These are phyloP conservation scores for Natator depressus DNA, from an alignment of 2,113 vertebrate genomes.

Conservation along the genomic window DNA sequence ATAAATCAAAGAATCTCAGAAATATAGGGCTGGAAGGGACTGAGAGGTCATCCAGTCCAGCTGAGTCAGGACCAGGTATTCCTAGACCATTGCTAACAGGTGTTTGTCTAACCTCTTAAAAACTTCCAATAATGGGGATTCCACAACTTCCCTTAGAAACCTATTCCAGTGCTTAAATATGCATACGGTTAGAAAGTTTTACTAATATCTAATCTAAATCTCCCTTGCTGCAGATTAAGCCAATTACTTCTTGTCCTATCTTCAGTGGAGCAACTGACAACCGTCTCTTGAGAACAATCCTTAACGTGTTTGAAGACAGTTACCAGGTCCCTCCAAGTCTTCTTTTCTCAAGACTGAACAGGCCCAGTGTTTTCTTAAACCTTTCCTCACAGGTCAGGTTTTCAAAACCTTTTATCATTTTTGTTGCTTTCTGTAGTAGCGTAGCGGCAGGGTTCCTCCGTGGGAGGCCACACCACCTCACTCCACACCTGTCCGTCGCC, in stretches of 20 bases:
- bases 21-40: not conserved
- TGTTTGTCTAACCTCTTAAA: not conserved
- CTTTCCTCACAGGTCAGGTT: not conserved
- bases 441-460: too few relatives aligned
- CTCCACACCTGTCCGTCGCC: too few relatives aligned
- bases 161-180: not conserved
- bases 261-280: not conserved
- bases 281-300: not conserved
- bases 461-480: too few relatives aligned
- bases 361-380: not conserved
- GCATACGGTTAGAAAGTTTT: not conserved
- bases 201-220: not conserved
- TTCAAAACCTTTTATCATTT: not conserved
- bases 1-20: not conserved
- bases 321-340: not conserved
- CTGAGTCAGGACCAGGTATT: not conserved
- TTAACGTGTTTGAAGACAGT: not conserved
- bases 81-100: not conserved
- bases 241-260: not conserved
- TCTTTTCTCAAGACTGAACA: not conserved
- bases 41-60: not conserved
- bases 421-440: not conserved
- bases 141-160: not conserved
- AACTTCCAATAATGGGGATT: not conserved
- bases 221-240: not conserved